Evolutionary conservation across 2,113 vertebrate species (phyloP), one percentile per base, ranked within the genome.

Genomic region (Glaucidium brasilianum): DNA sequence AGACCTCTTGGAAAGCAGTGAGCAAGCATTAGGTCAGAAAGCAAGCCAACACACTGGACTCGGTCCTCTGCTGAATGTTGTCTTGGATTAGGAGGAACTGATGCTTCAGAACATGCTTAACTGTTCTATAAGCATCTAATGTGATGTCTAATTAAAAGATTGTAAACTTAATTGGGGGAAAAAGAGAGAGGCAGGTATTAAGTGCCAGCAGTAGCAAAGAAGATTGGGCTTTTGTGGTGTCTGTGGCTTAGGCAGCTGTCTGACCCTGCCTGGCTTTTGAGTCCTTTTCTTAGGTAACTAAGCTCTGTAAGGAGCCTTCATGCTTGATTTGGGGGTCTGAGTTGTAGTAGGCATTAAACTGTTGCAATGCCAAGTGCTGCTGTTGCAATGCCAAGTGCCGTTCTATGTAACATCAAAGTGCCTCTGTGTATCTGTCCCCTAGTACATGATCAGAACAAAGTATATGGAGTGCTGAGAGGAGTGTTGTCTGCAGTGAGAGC

Each of bases 11-110:
- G 80, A 85, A 92, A 43, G 66, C 35, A 39, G 15, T 0, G 2
- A 32, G 30, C 0, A 4, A 64, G 35, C 2, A 1, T 26, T 76
- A 77, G 34, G 43, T 83, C 11, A 62, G 55, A 86, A 71, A 21
- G 60, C 25, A 32, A 47, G 12, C 10, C 3, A 15, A 45, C 0
- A 4, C 0, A 1, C 35, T 60, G 49, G 37, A 18, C 8, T 10
- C 32, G 72, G 35, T n/a, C 12, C 13, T 62, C 20, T 37, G 35
- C 66, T 75, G 22, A n/a, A 64, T 23, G 6, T 43, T 2, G 17
- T 77, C 7, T 56, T 75, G 27, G 3, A 0, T 23, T 55, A 43
- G n/a, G 49, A 89, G 77, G 49, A 81, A 4, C 23, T 27, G 52
- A 27, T 4, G 1, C 43, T 92, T 90, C 39, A 47, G 41, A 56